phyloP scores from a whole-genome alignment of 2,888 invertebrate genomes.

The Scelioninae gen. 1 region DNA sequence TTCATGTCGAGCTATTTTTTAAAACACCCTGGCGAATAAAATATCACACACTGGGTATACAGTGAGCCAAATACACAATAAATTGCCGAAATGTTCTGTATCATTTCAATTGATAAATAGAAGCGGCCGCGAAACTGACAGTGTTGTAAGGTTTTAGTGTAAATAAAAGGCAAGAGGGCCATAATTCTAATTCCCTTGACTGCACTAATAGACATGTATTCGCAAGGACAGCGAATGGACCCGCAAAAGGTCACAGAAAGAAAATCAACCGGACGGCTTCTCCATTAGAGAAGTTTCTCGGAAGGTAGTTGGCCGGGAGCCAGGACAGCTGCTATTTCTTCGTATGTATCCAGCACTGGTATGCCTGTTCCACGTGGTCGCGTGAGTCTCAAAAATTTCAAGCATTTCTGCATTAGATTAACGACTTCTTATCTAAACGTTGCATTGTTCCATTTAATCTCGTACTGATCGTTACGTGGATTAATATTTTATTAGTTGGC shows the following conservation, averaged over 20 bases:
- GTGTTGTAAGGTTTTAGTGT: constrained; percentile 26
- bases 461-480: no score
- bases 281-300: constrained; percentile 68
- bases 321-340: constrained; percentile 69
- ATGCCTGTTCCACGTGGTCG: constrained; percentile 38
- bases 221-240: constrained; percentile 39
- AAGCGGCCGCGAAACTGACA: constrained; percentile 13
- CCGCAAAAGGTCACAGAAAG: constrained; percentile 39
- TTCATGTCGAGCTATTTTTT: background rate
- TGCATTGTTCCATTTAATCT: no score
- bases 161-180: constrained; percentile 14
- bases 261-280: constrained; percentile 46
- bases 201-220: constrained; percentile 47
- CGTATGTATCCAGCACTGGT: constrained; percentile 43
- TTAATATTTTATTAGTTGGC: no score
- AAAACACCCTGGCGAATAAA: background rate
- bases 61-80: constrained; percentile 5
- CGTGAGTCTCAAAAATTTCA: constrained; percentile 38
- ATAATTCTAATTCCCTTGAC: constrained; percentile 46
- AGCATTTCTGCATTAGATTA: constrained; percentile 35
- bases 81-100: constrained; percentile 16
- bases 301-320: constrained; percentile 70
- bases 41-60: background rate
- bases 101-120: constrained; percentile 30
- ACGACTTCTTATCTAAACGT: constrained; percentile 13